phyloP scores from a whole-genome alignment of 1,140 invertebrate species.

The Drosophila sturtevanti region DNA sequence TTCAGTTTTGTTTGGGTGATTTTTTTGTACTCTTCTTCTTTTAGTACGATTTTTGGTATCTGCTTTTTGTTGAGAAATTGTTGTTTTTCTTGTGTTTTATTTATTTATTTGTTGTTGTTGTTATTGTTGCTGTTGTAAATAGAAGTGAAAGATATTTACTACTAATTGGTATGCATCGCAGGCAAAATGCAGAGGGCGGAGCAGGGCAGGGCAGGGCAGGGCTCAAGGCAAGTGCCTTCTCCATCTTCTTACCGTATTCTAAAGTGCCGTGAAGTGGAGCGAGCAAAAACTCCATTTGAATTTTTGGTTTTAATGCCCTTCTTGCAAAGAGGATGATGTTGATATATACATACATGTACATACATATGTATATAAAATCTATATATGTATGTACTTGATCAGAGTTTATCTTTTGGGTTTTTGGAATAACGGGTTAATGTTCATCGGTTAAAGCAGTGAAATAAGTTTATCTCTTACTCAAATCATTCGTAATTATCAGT shows the following conservation, averaged over 20 bases:
- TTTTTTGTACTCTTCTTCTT: too few relatives aligned
- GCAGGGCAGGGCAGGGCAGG: too few relatives aligned
- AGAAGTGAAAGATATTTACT: constrained; percentile 30
- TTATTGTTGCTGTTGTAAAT: constrained; percentile 2
- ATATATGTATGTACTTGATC: too few relatives aligned
- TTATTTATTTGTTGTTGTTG: constrained; percentile 41
- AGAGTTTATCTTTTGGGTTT: too few relatives aligned
- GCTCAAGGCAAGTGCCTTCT: constrained; percentile 7
- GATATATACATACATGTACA: too few relatives aligned
- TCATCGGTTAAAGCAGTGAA: too few relatives aligned
- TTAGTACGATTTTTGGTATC: not conserved
- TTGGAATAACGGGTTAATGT: too few relatives aligned
- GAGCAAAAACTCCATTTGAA: not conserved
- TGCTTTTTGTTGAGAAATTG: not conserved
- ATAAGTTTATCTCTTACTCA: too few relatives aligned
- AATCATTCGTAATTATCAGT: too few relatives aligned
- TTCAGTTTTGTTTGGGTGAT: constrained; percentile 3
- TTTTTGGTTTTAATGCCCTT: not conserved
- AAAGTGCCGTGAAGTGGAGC: constrained; percentile 1
- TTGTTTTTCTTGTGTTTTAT: constrained; percentile 10
- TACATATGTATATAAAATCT: too few relatives aligned
- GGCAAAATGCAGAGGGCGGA: too few relatives aligned
- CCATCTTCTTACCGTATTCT: not conserved
- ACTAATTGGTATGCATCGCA: constrained; percentile 48
- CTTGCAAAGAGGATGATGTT: not conserved